Percentiles rank a stretch among this genome's conserved stretches.
phyloP scores from a whole-genome alignment of 2,888 invertebrate species.

The Agrochola lota region DNA sequence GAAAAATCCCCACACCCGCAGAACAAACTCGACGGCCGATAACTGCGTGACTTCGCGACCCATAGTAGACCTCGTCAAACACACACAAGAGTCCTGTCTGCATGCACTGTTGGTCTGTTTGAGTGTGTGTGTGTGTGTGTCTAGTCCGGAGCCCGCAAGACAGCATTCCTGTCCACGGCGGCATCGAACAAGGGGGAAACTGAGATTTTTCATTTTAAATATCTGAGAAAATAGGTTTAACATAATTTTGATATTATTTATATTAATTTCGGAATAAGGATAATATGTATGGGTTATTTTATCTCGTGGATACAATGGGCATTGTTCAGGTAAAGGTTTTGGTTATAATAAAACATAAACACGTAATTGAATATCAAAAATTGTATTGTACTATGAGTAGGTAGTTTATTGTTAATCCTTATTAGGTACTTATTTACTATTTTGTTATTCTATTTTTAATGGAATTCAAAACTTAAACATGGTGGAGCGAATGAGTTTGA shows the following conservation, averaged over 20 bases:
- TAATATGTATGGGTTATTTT: neutral
- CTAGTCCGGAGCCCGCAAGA: slow-evolving; percentile 74
- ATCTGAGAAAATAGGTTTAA: neutral
- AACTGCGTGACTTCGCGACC: slow-evolving; percentile 45
- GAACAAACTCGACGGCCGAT: slow-evolving; percentile 19
- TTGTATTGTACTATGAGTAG: neutral
- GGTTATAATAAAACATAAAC: neutral
- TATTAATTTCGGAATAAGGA: neutral
- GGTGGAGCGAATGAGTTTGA: no score
- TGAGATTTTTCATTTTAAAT: slow-evolving; percentile 23
- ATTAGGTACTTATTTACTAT: neutral
- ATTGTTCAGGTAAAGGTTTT: neutral
- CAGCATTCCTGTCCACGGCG: slow-evolving; percentile 78
- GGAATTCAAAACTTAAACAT: no score
- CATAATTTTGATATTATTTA: neutral
- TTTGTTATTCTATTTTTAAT: neutral
- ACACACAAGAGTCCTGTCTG: slow-evolving; percentile 50
- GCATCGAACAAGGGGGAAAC: slow-evolving; percentile 33
- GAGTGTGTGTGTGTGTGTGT: slow-evolving; percentile 63
- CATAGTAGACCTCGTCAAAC: slow-evolving; percentile 49
- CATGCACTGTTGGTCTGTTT: slow-evolving; percentile 13
- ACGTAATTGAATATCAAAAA: neutral
- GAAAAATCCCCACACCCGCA: neutral
- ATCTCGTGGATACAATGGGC: neutral
- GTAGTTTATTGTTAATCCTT: neutral